Conservation (phyloP, 2,888 invertebrate genomes). For the Tridacna crocea region DNA sequence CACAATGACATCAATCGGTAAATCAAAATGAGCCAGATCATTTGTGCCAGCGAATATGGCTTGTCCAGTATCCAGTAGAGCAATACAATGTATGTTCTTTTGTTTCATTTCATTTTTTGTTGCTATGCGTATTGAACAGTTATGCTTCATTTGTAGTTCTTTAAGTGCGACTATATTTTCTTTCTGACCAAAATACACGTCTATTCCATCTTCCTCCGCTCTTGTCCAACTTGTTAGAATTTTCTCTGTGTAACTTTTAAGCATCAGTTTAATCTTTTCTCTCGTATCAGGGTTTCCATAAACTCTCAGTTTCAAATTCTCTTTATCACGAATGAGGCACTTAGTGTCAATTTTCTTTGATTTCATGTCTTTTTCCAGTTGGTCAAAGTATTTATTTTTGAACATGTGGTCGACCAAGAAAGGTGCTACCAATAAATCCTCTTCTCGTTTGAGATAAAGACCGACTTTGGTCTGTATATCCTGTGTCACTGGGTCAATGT, state of each 20-base stretch:
- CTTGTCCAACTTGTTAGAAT: conserved; percentile 33
- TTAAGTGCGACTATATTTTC: conserved; percentile 9
- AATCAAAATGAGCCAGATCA: conserved; percentile 6
- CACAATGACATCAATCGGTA: conserved; percentile 39
- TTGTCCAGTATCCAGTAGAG: conserved; percentile 41
- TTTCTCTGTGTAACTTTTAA: conserved; percentile 12
- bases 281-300: conserved; percentile 12
- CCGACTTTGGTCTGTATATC: conserved; percentile 24
- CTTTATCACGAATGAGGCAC: background rate
- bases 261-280: conserved; percentile 11
- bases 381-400: background rate
- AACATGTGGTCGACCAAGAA: conserved; percentile 29
- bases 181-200: conserved; percentile 23
- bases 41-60: conserved; percentile 41
- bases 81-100: conserved; percentile 31
- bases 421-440: conserved; percentile 20
- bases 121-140: conserved; percentile 35
- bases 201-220: conserved; percentile 37
- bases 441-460: conserved; percentile 15
- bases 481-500: background rate
- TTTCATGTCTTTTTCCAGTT: conserved; percentile 25
- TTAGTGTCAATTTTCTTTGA: background rate
- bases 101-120: conserved; percentile 51
- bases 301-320: background rate
- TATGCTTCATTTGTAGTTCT: conserved; percentile 5